These are phyloP conservation scores for Meleagris gallopavo DNA, from an alignment of 2,113 vertebrate genomes.

Conservation along the genomic window DNA sequence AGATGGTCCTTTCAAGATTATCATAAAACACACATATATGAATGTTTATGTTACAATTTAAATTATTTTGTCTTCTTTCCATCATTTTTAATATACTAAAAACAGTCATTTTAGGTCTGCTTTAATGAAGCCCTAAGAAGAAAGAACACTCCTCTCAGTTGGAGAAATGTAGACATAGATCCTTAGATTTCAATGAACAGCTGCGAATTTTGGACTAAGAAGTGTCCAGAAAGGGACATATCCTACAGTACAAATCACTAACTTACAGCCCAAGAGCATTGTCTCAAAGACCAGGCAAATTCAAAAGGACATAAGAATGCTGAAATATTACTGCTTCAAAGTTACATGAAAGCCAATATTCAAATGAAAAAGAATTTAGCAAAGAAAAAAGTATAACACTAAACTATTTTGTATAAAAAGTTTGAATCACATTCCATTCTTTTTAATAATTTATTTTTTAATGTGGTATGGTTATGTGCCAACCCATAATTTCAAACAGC, in stretches of 20 bases:
- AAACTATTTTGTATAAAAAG: background rate
- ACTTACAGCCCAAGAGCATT: background rate
- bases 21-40: background rate
- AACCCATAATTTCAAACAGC: background rate
- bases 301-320: background rate
- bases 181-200: background rate
- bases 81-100: background rate
- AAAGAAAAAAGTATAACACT: background rate
- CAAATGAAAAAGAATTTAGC: background rate
- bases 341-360: background rate
- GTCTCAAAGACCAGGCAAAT: background rate
- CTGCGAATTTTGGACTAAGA: background rate
- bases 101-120: background rate
- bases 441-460: background rate
- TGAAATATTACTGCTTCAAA: background rate
- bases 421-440: background rate
- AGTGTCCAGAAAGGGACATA: background rate
- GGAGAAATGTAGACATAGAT: background rate
- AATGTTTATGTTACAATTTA: background rate
- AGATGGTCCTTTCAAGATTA: background rate
- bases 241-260: background rate
- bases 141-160: accelerated
- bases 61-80: background rate
- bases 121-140: background rate
- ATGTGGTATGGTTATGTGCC: background rate